Base-by-base conservation (phyloP, 2,888 invertebrate genomes). In the Drosophila kambysellisi region DNA sequence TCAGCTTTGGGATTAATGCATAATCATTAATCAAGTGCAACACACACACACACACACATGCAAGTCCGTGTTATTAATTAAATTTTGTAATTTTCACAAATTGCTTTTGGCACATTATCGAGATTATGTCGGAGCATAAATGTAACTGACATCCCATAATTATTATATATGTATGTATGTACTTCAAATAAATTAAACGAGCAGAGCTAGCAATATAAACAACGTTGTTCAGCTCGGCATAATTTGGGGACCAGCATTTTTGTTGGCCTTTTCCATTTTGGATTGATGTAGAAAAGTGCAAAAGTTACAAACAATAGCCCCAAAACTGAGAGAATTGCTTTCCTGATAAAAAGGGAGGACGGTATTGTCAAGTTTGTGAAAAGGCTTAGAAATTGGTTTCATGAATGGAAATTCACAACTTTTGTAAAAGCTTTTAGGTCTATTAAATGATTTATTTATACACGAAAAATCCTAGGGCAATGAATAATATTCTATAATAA, bases 271-370 rank as follows among this genome's bases (percentile, higher is more conserved):
- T 25, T 43, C 25, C 61, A 43, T 41, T 60, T 32, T 62, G 52
- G 54, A 70, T 76, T 69, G 76, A 70, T 73, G 76, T 67, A 57
- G 53, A 62, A 65, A 64, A 79, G 61, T 70, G 54, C 72, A 76
- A 78, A 81, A 73, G 61, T 76, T 76, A 41, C 63, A 33, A 39
- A 67, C 67, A 83, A 79, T 73, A 52, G 51, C 72, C 43, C n/a
- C 51, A 29, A 5, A 53, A 39, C 53, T 43, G 52, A 25, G 4
- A 61, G 59, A 69, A 57, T 75, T 65, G 30, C 15, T n/a, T 9
- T 30, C n/a, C 35, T 30, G 43, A 60, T 61, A 53, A 41, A 46
- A n/a, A 29, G 35, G 4, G 4, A 12, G 32, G 32, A 8, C 9
- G 32, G 15, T 17, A 35, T 35, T 53, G 35, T 50, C n/a, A 20